These are phyloP conservation scores for Odontomyia ornata DNA, from an alignment of 2,888 invertebrate species.

Conservation along the genomic window DNA sequence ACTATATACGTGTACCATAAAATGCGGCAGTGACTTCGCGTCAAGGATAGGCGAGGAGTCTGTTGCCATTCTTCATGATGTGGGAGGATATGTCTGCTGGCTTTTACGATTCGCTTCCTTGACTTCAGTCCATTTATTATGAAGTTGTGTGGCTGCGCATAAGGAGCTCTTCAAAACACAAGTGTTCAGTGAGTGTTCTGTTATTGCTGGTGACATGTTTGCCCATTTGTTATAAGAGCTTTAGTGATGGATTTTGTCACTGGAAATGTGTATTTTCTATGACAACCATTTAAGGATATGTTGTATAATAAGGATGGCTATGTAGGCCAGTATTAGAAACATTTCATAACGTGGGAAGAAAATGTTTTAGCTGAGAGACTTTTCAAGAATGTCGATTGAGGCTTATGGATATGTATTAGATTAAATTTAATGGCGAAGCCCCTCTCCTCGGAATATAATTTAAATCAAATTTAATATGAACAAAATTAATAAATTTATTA, in stretches of 20 bases:
- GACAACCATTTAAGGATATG: too few species aligned
- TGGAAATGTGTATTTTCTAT: constrained; percentile 5
- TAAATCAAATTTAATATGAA: too few species aligned
- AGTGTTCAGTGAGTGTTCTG: background rate
- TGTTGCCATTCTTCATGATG: background rate
- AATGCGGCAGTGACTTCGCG: background rate
- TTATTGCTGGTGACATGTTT: constrained; percentile 47
- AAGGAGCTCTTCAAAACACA: constrained; percentile 14
- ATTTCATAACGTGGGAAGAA: too few species aligned
- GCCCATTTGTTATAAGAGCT: constrained; percentile 47
- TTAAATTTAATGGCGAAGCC: too few species aligned
- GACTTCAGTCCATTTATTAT: constrained; percentile 53
- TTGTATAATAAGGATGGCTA: too few species aligned
- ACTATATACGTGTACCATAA: constrained; percentile 53
- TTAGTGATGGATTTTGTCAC: constrained; percentile 30
- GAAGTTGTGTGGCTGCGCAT: constrained; percentile 44
- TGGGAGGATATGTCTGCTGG: constrained; percentile 53
- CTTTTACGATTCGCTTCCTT: constrained; percentile 57
- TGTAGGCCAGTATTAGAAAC: too few species aligned
- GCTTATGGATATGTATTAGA: too few species aligned
- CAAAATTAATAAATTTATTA: too few species aligned
- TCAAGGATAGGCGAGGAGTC: too few species aligned
- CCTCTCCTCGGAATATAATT: too few species aligned
- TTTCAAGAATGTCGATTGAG: too few species aligned
- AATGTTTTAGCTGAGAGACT: too few species aligned